These are phyloP conservation scores for Dasypolia templi DNA, from an alignment of 2,888 invertebrate genomes.

Conservation along the genomic window DNA sequence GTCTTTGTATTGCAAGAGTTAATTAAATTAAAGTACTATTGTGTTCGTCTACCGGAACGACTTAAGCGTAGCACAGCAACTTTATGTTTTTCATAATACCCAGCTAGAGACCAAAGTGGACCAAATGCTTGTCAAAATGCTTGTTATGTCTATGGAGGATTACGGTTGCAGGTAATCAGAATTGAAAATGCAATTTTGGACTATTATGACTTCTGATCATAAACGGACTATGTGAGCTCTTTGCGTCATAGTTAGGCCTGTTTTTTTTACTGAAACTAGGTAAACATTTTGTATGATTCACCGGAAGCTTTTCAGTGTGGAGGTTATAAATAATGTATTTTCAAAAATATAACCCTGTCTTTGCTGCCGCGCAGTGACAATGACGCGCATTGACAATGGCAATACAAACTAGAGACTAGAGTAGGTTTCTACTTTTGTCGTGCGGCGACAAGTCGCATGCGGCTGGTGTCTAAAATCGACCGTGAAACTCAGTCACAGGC, in stretches of 20 bases:
- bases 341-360: too few relatives aligned
- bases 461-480: too few relatives aligned
- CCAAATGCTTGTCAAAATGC: neutral
- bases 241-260: neutral
- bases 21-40: constrained; percentile 35
- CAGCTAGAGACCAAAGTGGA: neutral
- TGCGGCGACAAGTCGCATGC: too few relatives aligned
- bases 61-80: neutral
- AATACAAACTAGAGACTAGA: too few relatives aligned
- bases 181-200: neutral
- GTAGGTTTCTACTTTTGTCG: too few relatives aligned
- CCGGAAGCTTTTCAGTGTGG: neutral
- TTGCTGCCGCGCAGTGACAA: too few relatives aligned
- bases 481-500: too few relatives aligned
- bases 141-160: neutral
- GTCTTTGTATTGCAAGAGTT: constrained; percentile 19
- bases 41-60: neutral
- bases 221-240: neutral
- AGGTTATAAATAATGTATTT: too few relatives aligned
- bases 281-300: too few relatives aligned
- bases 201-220: neutral
- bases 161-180: neutral
- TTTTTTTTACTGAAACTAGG: neutral
- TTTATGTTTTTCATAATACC: neutral
- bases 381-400: too few relatives aligned